Percentiles rank a stretch among this genome's conserved stretches.
These are phyloP conservation scores for Conger conger DNA, from an alignment of 2,113 vertebrate species.

Conservation along the genomic window DNA sequence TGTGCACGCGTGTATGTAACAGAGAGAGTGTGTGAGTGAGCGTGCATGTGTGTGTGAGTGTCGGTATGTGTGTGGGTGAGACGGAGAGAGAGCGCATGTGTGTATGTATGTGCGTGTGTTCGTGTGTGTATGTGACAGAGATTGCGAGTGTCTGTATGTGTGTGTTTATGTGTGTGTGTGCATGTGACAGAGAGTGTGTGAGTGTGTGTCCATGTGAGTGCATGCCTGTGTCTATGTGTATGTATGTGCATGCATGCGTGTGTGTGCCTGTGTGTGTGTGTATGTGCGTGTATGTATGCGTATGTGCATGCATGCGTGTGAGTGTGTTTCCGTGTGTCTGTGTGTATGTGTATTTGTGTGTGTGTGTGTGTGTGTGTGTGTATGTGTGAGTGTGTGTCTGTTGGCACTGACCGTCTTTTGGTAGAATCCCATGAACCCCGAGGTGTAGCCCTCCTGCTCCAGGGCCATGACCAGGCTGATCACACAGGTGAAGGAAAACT, in stretches of 20 bases:
- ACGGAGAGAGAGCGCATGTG: too few relatives aligned
- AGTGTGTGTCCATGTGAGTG: not conserved
- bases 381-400: not conserved
- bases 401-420: constrained; percentile 71
- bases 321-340: not conserved
- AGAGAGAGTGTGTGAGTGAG: not conserved
- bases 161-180: not conserved
- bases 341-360: not conserved
- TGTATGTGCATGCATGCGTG: not conserved
- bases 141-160: not conserved
- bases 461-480: constrained; percentile 77
- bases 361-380: not conserved
- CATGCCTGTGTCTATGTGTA: not conserved
- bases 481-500: constrained; percentile 76
- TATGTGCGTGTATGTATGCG: not conserved
- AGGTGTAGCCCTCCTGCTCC: constrained; percentile 82
- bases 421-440: constrained; percentile 79
- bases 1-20: not conserved
- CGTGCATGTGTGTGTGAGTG: not conserved
- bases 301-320: not conserved
- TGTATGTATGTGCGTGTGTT: not conserved
- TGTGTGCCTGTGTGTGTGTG: not conserved
- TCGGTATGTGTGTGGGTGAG: not conserved
- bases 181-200: too few relatives aligned
- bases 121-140: not conserved